Evolutionary conservation across 2,797 vertebrate genomes (phyloP).

Genomic region (Alosa sapidissima): DNA sequence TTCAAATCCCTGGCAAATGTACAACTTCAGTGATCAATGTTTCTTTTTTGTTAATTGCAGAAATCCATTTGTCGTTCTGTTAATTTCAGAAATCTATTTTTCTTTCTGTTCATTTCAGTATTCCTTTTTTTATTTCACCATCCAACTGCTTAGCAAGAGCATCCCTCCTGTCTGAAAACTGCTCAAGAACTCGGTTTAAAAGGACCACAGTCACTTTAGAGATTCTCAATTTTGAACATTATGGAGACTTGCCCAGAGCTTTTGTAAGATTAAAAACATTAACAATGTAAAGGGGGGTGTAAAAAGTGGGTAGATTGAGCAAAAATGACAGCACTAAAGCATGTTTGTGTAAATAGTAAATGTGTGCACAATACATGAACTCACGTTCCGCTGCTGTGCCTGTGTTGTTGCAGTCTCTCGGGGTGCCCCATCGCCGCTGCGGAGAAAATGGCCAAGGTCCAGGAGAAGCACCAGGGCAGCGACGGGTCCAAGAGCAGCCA

Average conservation of each 20-base stretch:
- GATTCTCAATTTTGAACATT: neutral
- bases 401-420: slow-evolving; percentile 84
- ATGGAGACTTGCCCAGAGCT: neutral
- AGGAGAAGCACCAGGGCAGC: slow-evolving; percentile 90
- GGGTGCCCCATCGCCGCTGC: slow-evolving; percentile 96
- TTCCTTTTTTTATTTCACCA: neutral
- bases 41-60: no score
- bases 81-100: no score
- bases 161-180: no score
- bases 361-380: neutral
- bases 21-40: neutral
- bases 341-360: neutral
- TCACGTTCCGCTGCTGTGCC: slow-evolving; percentile 42
- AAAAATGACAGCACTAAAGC: no score
- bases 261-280: neutral
- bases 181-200: neutral
- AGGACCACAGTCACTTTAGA: neutral
- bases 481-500: slow-evolving; percentile 92
- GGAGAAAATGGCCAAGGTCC: slow-evolving; percentile 96
- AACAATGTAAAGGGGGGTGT: neutral
- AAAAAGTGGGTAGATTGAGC: no score
- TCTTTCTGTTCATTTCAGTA: neutral
- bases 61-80: no score
- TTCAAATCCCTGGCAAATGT: slow-evolving; percentile 52
- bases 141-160: neutral